These are phyloP conservation scores for Esox lucius DNA, from an alignment of 2,797 vertebrate species.

Conservation along the genomic window DNA sequence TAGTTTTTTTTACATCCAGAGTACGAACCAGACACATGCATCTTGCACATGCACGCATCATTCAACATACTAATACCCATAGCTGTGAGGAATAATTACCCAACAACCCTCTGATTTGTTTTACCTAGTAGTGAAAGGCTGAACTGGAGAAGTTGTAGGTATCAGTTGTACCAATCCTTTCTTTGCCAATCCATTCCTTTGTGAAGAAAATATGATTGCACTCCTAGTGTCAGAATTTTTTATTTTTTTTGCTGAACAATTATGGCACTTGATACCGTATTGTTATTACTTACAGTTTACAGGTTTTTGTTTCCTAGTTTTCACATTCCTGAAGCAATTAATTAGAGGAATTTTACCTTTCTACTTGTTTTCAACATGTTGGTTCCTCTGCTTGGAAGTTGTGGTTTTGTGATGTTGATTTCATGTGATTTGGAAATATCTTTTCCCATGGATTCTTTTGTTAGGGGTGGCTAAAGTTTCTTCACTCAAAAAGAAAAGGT, in stretches of 20 bases:
- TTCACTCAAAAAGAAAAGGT: too few species aligned
- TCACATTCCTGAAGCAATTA: conserved; percentile 9
- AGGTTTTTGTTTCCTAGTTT: conserved; percentile 7
- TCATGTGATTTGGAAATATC: too few species aligned
- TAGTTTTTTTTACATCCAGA: background rate
- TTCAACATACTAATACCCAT: background rate
- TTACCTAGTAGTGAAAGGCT: background rate
- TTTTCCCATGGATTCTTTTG: too few species aligned
- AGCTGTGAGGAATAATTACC: background rate
- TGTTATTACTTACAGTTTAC: conserved; percentile 20
- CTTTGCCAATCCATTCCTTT: conserved; percentile 18
- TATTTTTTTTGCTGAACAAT: conserved; percentile 51
- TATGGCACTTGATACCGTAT: conserved; percentile 41
- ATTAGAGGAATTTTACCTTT: conserved; percentile 7
- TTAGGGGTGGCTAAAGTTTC: too few species aligned
- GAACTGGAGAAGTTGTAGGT: conserved; percentile 7
- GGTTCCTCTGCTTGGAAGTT: too few species aligned
- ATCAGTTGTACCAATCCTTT: conserved; percentile 19
- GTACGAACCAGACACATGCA: background rate
- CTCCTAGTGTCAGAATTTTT: conserved; percentile 33
- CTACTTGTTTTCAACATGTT: background rate
- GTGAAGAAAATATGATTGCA: conserved; percentile 55
- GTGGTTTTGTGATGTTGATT: too few species aligned
- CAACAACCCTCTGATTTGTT: background rate
- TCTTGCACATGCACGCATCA: background rate